Conservation (phyloP, 2,113 vertebrate species). For the Gymnobelideus leadbeateri region DNA sequence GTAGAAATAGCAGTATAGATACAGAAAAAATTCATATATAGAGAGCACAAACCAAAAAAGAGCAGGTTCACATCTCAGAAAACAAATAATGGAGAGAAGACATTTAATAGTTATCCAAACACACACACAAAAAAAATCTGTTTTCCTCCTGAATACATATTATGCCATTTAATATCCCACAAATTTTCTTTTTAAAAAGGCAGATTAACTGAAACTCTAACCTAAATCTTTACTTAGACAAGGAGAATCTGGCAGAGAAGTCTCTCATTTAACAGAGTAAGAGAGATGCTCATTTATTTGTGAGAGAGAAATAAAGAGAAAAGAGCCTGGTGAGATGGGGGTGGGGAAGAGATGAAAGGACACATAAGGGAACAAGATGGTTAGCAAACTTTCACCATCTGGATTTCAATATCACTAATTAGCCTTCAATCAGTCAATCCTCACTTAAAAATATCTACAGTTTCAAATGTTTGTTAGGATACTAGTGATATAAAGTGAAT, state of each 20-base stretch:
- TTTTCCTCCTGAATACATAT: neutral
- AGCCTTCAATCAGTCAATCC: neutral
- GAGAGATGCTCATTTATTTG: conserved; percentile 1
- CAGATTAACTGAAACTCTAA: conserved; percentile 22
- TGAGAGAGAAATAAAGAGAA: neutral
- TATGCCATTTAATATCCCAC: neutral
- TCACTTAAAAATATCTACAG: conserved; percentile 20
- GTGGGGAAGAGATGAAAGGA: neutral
- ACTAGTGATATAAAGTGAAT: neutral
- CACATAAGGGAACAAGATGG: neutral
- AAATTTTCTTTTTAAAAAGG: conserved; percentile 21
- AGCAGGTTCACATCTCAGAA: conserved; percentile 26
- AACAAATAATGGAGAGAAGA: conserved; percentile 5
- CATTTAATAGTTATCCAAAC: conserved; percentile 44
- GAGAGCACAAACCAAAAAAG: neutral
- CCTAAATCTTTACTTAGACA: conserved; percentile 19
- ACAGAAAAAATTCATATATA: conserved; percentile 19
- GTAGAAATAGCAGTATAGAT: neutral
- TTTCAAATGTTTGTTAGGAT: neutral
- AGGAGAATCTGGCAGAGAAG: neutral
- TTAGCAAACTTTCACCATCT: neutral
- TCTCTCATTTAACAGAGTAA: neutral
- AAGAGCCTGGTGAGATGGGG: neutral
- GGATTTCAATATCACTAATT: fast-evolving
- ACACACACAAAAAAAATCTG: conserved; percentile 1